Evolutionary conservation across 2,888 invertebrate genomes (phyloP), one percentile per base, ranked within the genome.

Genomic region (Chrysotoxum bicinctum): DNA sequence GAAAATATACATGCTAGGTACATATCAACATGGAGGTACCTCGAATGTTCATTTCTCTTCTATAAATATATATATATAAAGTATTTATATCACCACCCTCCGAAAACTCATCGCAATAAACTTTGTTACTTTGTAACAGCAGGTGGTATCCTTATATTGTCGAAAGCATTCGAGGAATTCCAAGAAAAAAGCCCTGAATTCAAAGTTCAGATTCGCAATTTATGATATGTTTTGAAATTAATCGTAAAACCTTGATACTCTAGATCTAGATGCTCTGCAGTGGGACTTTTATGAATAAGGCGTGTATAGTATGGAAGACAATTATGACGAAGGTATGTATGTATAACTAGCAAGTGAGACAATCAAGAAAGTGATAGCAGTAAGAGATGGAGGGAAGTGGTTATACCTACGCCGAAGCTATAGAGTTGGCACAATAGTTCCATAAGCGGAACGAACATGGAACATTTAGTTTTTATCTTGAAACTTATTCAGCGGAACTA

Each of bases 181-280:
- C 10, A 48, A 16, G 7, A 19, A 12, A 16, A 52, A 19, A 50
- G n/a, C 16, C 43, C 2, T 21, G 26, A 68, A 60, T 73, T 68
- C 32, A 56, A 66, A 73, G 40, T 79, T 50, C 50, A 73, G 37
- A 66, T 58, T 64, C 58, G 19, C n/a, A 73, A 73, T 79, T 73
- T 72, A 73, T 66, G 73, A 35, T 32, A 75, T 66, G 68, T 68
- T 79, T 48, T 69, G 45, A 69, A 60, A 69, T 74, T 75, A 74
- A 69, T 69, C 80, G 68, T 74, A 75, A 74, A 62, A 19, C 50
- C 52, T 69, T 66, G 35, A 50, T 66, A 50, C 35, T 66, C 48
- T 9, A 35, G 32, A 66, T 30, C 26, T 26, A n/a, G n/a, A n/a
- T n/a, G 30, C 32, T 58, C 19, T 14, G 21, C 62, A 75, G 68